A percentile compares a stretch with the other conserved stretches of the same genome.
Conservation (phyloP, 1,140 invertebrate genomes). For the Apis mellifera region DNA sequence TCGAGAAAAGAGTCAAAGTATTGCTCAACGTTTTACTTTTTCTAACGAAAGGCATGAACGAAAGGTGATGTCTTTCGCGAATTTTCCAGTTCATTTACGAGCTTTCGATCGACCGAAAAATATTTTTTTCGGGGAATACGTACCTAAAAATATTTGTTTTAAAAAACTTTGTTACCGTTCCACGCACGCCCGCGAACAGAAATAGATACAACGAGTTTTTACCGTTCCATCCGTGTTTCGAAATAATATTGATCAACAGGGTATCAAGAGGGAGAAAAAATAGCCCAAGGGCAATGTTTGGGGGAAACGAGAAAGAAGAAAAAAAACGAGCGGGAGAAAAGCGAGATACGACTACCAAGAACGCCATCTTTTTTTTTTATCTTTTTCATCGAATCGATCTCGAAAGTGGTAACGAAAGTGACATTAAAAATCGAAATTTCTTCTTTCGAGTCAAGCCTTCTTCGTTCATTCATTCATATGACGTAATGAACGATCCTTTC, state of each 20-base stretch:
- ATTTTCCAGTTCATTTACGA: too few relatives aligned
- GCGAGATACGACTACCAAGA: too few relatives aligned
- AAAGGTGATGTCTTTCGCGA: too few relatives aligned
- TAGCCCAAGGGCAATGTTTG: neutral
- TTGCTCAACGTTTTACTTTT: too few relatives aligned
- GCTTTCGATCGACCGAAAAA: too few relatives aligned
- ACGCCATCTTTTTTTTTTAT: too few relatives aligned
- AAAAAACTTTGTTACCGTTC: neutral
- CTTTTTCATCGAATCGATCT: too few relatives aligned
- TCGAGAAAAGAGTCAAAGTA: too few relatives aligned
- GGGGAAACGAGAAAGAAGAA: neutral
- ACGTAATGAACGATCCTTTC: constrained; percentile 27
- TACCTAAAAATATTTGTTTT: neutral
- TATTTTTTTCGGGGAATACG: neutral
- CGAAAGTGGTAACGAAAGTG: too few relatives aligned
- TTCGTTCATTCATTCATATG: constrained; percentile 44
- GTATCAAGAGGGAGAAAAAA: neutral
- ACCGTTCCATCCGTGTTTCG: neutral
- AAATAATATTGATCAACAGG: neutral
- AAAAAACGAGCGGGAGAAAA: neutral
- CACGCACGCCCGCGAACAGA: neutral
- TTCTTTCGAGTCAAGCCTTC: neutral
- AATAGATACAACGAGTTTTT: neutral
- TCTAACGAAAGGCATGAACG: too few relatives aligned
- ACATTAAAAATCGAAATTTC: too few relatives aligned